These are phyloP conservation scores for Caranx melampygus DNA, from an alignment of 2,113 vertebrate genomes.

Conservation along the genomic window DNA sequence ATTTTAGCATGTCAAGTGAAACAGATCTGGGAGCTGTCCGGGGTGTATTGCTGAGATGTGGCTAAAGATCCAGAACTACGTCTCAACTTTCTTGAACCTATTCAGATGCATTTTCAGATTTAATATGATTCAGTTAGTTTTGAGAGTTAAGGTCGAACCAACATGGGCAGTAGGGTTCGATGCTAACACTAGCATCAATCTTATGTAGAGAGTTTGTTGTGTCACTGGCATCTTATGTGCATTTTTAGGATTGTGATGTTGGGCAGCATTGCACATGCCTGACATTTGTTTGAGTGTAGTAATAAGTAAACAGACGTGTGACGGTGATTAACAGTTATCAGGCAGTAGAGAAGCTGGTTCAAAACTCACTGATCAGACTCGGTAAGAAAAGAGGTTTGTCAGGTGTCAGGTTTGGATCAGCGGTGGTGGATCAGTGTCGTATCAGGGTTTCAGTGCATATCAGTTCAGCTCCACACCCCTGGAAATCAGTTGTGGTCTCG, in stretches of 20 bases:
- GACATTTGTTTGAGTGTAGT: no score
- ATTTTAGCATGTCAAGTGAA: not conserved
- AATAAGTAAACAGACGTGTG: no score
- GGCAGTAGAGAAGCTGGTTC: no score
- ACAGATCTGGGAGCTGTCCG: not conserved
- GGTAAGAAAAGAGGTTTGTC: no score
- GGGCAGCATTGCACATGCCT: no score
- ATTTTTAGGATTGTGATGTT: no score
- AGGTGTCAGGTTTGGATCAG: not conserved
- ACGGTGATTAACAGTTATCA: no score
- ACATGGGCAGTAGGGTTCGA: not conserved
- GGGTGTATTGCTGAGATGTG: not conserved
- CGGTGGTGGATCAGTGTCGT: not conserved
- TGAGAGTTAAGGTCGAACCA: no score
- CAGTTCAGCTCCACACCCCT: not conserved
- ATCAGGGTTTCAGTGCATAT: not conserved
- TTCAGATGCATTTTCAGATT: not conserved
- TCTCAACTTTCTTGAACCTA: not conserved
- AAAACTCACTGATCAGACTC: no score
- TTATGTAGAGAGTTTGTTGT: not conserved
- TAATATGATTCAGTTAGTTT: no score
- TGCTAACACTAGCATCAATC: not conserved
- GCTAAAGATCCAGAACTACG: not conserved
- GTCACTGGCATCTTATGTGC: not conserved
- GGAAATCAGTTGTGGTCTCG: not conserved